Evolutionary conservation across 2,888 invertebrate genomes (phyloP).

Genomic region (Scaptomyza caliginosa): DNA sequence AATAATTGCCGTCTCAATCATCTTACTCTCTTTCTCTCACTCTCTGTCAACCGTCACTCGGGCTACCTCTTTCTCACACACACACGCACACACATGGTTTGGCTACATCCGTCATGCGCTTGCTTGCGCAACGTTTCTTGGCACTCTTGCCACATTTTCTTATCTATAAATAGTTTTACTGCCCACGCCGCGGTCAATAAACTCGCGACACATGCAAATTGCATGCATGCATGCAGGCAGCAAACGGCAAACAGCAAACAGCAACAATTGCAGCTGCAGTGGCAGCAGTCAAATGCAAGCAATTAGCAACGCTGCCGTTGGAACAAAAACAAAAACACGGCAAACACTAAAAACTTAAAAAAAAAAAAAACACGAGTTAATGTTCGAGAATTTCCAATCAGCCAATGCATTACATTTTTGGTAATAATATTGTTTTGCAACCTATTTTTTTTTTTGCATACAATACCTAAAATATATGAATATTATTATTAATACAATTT

Average conservation of each 20-base stretch:
- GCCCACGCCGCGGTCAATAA: constrained; percentile 79
- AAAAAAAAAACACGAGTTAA: constrained; percentile 6
- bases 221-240: constrained; percentile 33
- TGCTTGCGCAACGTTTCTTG: constrained; percentile 61
- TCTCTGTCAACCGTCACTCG: background rate
- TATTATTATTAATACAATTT: no score
- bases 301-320: constrained; percentile 57
- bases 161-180: constrained; percentile 76
- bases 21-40: constrained; percentile 14
- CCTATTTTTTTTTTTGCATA: background rate
- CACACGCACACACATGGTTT: background rate
- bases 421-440: background rate
- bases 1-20: constrained; percentile 41
- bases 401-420: background rate
- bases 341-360: constrained; percentile 10
- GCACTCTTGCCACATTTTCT: constrained; percentile 78
- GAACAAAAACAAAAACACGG: constrained; percentile 31
- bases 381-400: background rate
- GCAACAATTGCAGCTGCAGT: constrained; percentile 21
- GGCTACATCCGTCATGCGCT: constrained; percentile 44
- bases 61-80: background rate
- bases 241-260: constrained; percentile 12
- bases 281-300: constrained; percentile 61
- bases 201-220: constrained; percentile 80
- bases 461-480: no score